A percentile compares a stretch with the other conserved stretches of the same genome.
phyloP scores from a whole-genome alignment of 2,888 invertebrate genomes.

The Peribatodes rhomboidaria region DNA sequence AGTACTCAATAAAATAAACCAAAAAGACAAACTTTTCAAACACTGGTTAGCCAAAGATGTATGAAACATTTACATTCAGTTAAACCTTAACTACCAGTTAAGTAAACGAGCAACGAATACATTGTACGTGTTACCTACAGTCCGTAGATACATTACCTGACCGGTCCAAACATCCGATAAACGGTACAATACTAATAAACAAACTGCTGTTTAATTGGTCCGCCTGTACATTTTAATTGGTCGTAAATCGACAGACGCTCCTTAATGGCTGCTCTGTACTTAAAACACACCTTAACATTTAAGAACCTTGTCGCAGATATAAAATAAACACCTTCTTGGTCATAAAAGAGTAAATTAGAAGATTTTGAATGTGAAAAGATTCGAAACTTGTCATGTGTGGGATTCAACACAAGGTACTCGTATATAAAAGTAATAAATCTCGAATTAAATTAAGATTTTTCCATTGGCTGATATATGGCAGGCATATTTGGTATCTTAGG shows the following conservation, averaged over 20 bases:
- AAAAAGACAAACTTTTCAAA: no score
- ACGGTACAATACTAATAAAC: constrained; percentile 75
- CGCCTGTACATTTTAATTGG: constrained; percentile 82
- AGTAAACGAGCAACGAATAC: constrained; percentile 4
- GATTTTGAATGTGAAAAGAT: constrained; percentile 3
- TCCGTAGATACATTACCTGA: constrained; percentile 42
- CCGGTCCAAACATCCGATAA: constrained; percentile 66
- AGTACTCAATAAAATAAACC: no score
- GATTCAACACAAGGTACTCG: constrained; percentile 6
- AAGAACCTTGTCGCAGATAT: constrained; percentile 43
- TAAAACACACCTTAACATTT: constrained; percentile 59
- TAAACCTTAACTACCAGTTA: background rate
- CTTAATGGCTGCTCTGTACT: constrained; percentile 62
- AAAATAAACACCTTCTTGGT: background rate
- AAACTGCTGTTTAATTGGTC: constrained; percentile 78
- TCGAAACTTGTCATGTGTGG: background rate
- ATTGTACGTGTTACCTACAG: constrained; percentile 1
- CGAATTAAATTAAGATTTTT: constrained; percentile 51
- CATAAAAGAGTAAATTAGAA: background rate
- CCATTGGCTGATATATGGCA: constrained; percentile 48
- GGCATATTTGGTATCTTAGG: constrained; percentile 49
- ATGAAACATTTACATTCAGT: no score
- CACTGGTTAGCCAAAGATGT: no score
- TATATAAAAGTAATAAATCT: constrained; percentile 46
- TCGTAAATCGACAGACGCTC: constrained; percentile 70